Evolutionary conservation across 2,797 vertebrate genomes (phyloP).

Genomic region (Gallinago nigripennis): DNA sequence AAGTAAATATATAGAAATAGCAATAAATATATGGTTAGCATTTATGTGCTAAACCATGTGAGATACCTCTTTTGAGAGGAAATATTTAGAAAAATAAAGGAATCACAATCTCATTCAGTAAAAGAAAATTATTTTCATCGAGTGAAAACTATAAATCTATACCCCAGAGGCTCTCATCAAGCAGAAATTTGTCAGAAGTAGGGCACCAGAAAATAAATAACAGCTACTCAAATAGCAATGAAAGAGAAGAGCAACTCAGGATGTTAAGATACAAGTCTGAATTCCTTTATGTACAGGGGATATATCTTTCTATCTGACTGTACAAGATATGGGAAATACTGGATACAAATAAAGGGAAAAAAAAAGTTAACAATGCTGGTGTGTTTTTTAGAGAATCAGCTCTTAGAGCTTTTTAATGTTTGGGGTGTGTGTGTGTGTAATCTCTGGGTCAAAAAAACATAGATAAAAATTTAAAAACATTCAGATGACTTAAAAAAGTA

Average conservation of each 20-base stretch:
- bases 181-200: conserved; percentile 19
- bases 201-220: conserved; percentile 17
- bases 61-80: not conserved
- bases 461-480: not conserved
- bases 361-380: not conserved
- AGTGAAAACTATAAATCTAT: conserved; percentile 7
- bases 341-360: not conserved
- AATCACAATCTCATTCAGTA: not conserved
- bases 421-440: not conserved
- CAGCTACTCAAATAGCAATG: not conserved
- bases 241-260: not conserved
- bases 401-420: not conserved
- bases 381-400: not conserved
- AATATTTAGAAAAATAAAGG: conserved; percentile 27
- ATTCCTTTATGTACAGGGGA: not conserved
- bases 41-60: not conserved
- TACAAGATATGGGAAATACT: not conserved
- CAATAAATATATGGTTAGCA: not conserved
- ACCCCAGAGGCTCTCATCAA: not conserved
- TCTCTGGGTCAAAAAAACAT: not conserved
- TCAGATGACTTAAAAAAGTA: not conserved
- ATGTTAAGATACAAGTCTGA: not conserved
- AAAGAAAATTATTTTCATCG: not conserved
- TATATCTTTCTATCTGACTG: not conserved
- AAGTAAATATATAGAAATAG: not conserved